Base-by-base conservation (phyloP, 2,888 invertebrate species). In the Drosophila borealis region DNA sequence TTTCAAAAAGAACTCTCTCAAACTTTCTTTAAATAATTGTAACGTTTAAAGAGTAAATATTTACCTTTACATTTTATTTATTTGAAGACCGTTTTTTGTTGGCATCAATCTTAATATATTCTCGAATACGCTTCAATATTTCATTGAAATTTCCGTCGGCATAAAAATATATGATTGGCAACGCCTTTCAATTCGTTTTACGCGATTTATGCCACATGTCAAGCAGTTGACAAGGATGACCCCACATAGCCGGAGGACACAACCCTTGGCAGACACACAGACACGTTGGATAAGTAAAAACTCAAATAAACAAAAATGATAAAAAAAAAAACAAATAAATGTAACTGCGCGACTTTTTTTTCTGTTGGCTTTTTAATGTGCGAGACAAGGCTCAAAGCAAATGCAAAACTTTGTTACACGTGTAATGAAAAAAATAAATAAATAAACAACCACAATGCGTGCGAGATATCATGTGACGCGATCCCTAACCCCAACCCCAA, bases 351-450 rank as follows among this genome's bases (percentile, higher is more conserved):
- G 37, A 53, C 37, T 66, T 51, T 46, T 25, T 61, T 55, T 72
- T 57, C 65, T 61, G 25, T 46, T 49, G 63, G 55, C 66, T 55
- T 70, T 76, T 86, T 76, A 82, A 82, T 83, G 89, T 54, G 57
- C 59, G 80, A 65, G 67, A 74, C 78, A 73, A 73, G 78, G 81
- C 87, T 83, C 84, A 83, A 83, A 86, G 78, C 81, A 61, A 83
- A 88, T 80, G 83, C 80, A 83, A 83, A 86, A 83, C 89, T 83
- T 83, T 83, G 87, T 77, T 83, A 83, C 84, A 83, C 84, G 65
- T 88, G 87, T 83, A 83, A 88, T 88, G 89, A 88, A 87, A 83
- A 83, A 88, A 88, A 83, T 86, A 83, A 83, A 86, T 86, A 81
- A 87, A 86, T 68, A 86, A 68, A 78, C 49, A 73, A 78, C 70